phyloP scores from a whole-genome alignment of 2,888 invertebrate species.

The Sisyra terminalis region DNA sequence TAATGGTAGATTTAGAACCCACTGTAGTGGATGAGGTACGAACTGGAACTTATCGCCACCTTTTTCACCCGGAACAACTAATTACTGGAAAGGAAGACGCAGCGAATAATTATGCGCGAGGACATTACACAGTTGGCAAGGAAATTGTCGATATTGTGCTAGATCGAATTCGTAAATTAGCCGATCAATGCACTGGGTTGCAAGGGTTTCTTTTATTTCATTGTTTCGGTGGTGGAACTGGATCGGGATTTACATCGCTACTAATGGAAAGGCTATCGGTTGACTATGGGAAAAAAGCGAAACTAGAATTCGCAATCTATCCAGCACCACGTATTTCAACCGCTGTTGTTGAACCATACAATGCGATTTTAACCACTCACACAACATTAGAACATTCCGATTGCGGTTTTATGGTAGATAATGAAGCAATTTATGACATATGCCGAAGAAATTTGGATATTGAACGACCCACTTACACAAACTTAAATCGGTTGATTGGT shows the following conservation, averaged over 20 bases:
- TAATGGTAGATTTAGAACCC: conserved; percentile 91
- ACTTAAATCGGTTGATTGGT: conserved; percentile 41
- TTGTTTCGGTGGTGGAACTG: conserved; percentile 41
- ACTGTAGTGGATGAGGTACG: conserved; percentile 91
- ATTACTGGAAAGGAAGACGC: conserved; percentile 63
- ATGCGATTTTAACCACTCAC: conserved; percentile 41
- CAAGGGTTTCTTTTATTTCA: conserved; percentile 46
- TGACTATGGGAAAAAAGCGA: conserved; percentile 45
- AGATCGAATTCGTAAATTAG: conserved; percentile 34
- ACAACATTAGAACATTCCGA: conserved; percentile 40
- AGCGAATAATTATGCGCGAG: conserved; percentile 48
- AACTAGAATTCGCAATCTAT: conserved; percentile 45
- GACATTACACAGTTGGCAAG: conserved; percentile 44
- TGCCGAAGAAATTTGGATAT: conserved; percentile 41
- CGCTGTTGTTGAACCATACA: conserved; percentile 39
- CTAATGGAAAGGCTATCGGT: conserved; percentile 44
- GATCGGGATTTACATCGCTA: conserved; percentile 44
- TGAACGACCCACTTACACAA: conserved; percentile 41
- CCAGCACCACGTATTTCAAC: conserved; percentile 25
- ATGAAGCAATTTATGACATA: conserved; percentile 29
- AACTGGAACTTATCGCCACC: conserved; percentile 84
- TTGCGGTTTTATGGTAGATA: conserved; percentile 37
- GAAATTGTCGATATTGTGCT: conserved; percentile 34
- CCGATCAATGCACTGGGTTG: conserved; percentile 39
- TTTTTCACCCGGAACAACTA: conserved; percentile 95